Base-by-base conservation (phyloP, 2,888 invertebrate genomes). In the Hemistola chrysoprasaria region DNA sequence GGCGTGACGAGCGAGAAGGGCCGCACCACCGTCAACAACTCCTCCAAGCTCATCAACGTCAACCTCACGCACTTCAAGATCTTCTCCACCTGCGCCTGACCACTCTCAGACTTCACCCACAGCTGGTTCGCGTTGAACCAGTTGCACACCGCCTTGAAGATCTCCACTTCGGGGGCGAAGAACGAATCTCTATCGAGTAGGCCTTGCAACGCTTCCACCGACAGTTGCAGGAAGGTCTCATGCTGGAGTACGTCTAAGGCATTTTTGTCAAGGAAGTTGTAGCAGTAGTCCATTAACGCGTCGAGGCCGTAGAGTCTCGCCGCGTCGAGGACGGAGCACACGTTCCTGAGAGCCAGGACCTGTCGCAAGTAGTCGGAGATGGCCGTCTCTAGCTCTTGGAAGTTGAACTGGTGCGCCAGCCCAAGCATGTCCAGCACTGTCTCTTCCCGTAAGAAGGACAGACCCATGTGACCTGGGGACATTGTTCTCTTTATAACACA, bases 381-480 rank as follows among this genome's bases (percentile, higher is more conserved):
- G 16, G 98, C 94, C 0, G 92, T 87, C 90, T 99, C 98, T 55
- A 99, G 80, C 76, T 97, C 96, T 42, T 82, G 92, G 85, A 99
- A 98, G 43, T 98, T 98, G 87, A 98, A 99, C 75, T 98, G 95
- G 89, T 99, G 97, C 22, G 98, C 96, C 73, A 99, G 90, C 3
- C 97, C 98, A 36, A 94, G 74, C 56, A 92, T 93, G 62, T 94
- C 94, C 52, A 94, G 81, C 42, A 94, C 92, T 2, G 92, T 91
- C 48, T 93, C 93, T 64, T 93, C 93, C 31, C 92, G 91, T 54
- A 93, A 80, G 42, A 92, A 85, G 21, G 92, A 91, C 30, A 93
- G 75, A 3, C 92, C 92, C 91, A 93, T 92, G 61, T 92, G 92
- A 36, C 93, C 92, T 91, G 61, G 1, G 9, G 8, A 11, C 21